phyloP scores from a whole-genome alignment of 2,797 vertebrate genomes.

The Pseudochromis fuscus region DNA sequence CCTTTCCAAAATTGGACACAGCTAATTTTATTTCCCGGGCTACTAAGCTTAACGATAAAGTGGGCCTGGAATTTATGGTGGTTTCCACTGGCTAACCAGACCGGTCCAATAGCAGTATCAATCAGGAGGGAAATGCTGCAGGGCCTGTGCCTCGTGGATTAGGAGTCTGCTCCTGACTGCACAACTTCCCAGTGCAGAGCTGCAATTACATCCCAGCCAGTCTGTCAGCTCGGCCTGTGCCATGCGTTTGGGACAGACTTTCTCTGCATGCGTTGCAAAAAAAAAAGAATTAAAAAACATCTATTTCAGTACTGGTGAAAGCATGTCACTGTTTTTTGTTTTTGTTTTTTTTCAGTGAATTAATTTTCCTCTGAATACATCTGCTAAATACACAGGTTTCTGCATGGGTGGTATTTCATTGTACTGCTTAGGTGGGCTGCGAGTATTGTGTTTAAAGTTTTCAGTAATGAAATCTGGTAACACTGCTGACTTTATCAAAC shows the following conservation, averaged over 20 bases:
- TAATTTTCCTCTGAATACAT: conserved; percentile 15
- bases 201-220: conserved; percentile 58
- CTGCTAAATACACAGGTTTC: conserved; percentile 1
- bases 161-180: conserved; percentile 56
- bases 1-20: conserved; percentile 70
- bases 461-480: background rate
- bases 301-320: conserved; percentile 19
- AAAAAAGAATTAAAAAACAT: conserved; percentile 36
- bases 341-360: conserved; percentile 6
- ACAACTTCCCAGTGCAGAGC: conserved; percentile 41
- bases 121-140: conserved; percentile 71
- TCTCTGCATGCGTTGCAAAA: conserved; percentile 34
- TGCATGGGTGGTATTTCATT: conserved; percentile 32
- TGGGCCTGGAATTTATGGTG: conserved; percentile 72
- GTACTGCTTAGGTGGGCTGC: conserved; percentile 25
- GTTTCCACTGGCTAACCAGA: conserved; percentile 70
- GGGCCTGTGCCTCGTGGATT: conserved; percentile 62
- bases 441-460: conserved; percentile 11
- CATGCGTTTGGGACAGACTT: conserved; percentile 23
- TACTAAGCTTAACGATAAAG: conserved; percentile 79
- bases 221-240: conserved; percentile 35
- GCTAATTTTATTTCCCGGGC: conserved; percentile 80
- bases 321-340: conserved; percentile 13
- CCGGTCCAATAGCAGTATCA: conserved; percentile 69
- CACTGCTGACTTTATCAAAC: conserved; percentile 19